Evolutionary conservation across 2,888 invertebrate species (phyloP).

Genomic region (Cancer borealis): DNA sequence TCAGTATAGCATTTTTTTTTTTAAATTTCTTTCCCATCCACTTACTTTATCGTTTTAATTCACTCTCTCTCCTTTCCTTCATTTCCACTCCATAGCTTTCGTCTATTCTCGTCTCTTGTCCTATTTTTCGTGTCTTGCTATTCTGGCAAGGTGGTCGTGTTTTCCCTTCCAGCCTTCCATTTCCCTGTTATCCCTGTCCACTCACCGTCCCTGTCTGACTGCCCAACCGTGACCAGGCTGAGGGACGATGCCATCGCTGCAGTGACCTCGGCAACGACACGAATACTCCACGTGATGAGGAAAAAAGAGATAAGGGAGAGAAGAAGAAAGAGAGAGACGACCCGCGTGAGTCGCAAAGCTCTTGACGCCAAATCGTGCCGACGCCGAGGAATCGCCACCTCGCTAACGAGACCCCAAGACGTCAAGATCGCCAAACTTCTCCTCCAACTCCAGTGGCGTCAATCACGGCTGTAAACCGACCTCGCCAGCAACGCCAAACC

Average conservation of each 20-base stretch:
- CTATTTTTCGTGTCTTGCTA: constrained; percentile 29
- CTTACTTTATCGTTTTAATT: not conserved
- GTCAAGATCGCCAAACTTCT: constrained; percentile 40
- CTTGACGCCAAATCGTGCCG: constrained; percentile 37
- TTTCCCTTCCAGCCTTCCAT: not conserved
- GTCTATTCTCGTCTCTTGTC: constrained; percentile 15
- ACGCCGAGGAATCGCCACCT: constrained; percentile 34
- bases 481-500: not conserved
- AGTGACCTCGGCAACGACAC: constrained; percentile 6
- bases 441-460: constrained; percentile 37
- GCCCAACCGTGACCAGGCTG: not conserved
- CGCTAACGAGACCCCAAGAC: constrained; percentile 29
- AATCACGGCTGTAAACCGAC: constrained; percentile 38
- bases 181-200: constrained; percentile 37
- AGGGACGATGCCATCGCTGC: not conserved
- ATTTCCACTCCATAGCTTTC: not conserved
- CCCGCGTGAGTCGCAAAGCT: constrained; percentile 16
- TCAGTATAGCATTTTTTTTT: not conserved
- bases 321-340: not conserved
- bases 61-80: not conserved
- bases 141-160: not conserved
- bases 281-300: not conserved
- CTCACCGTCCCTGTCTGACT: constrained; percentile 38
- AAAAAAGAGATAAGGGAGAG: not conserved
- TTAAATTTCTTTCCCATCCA: not conserved